phyloP scores from a whole-genome alignment of 2,888 invertebrate species.

The Seira ritae region DNA sequence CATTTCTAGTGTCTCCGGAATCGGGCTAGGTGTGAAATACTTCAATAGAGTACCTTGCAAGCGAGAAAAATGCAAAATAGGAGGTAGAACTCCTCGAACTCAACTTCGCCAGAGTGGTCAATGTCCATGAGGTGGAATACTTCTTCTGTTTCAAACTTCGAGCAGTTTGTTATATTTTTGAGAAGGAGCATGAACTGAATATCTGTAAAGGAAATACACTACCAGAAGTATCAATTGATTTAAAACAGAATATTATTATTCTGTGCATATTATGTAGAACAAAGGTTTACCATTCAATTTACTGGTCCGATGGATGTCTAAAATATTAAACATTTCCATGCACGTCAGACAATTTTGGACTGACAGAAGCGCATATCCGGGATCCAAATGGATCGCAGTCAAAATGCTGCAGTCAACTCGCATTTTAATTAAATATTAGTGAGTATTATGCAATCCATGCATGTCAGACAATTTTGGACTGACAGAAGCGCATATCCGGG shows the following conservation, averaged over 20 bases:
- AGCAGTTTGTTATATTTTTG: constrained; percentile 72
- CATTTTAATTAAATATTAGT: constrained; percentile 49
- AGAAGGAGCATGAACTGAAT: constrained; percentile 74
- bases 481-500: constrained; percentile 73
- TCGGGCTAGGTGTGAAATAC: no score
- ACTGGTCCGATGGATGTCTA: constrained; percentile 72
- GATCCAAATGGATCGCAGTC: constrained; percentile 72
- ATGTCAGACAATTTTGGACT: constrained; percentile 59
- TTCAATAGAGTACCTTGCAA: constrained; percentile 74
- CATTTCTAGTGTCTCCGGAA: not conserved
- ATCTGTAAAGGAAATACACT: constrained; percentile 70
- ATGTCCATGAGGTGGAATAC: constrained; percentile 75
- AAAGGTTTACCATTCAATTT: constrained; percentile 71
- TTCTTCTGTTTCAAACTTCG: constrained; percentile 69
- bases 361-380: constrained; percentile 73
- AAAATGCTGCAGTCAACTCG: constrained; percentile 62
- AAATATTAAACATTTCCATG: constrained; percentile 73
- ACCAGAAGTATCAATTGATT: not conserved
- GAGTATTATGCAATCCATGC: no score
- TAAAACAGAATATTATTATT: not conserved
- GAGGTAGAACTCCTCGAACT: constrained; percentile 75
- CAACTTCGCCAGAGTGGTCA: constrained; percentile 74
- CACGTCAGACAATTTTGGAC: constrained; percentile 71
- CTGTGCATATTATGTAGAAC: not conserved
- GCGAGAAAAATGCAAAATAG: constrained; percentile 74